phyloP scores from a whole-genome alignment of 2,888 invertebrate species.

The Drosophila stalkeri region DNA sequence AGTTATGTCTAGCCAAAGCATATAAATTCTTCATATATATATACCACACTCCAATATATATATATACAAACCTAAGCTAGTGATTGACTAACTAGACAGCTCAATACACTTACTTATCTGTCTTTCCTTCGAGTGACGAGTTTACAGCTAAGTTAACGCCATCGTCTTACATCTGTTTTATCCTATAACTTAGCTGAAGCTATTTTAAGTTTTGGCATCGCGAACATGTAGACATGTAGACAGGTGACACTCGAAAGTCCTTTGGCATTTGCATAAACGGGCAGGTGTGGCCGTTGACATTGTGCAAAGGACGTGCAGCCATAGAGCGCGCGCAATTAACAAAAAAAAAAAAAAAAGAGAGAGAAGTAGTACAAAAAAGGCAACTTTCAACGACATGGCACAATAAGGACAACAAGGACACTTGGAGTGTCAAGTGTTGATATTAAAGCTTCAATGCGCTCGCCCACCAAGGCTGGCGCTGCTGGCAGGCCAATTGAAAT shows the following conservation, averaged over 20 bases:
- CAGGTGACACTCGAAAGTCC: slow-evolving; percentile 6
- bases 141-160: not conserved
- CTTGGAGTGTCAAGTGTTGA: slow-evolving; percentile 63
- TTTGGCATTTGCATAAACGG: slow-evolving; percentile 40
- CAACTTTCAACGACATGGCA: slow-evolving; percentile 30
- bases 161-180: not conserved
- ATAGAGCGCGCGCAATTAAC: slow-evolving; percentile 51
- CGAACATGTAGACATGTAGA: not conserved
- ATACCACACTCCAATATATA: no score
- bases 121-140: not conserved
- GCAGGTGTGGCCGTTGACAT: slow-evolving; percentile 10
- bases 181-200: not conserved
- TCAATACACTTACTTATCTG: not conserved
- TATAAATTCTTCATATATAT: no score
- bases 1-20: no score
- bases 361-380: not conserved
- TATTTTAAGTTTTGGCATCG: not conserved
- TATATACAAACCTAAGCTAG: not conserved
- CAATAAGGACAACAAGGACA: slow-evolving; percentile 37
- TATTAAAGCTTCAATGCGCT: slow-evolving; percentile 61
- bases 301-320: slow-evolving; percentile 14
- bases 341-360: not conserved
- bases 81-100: not conserved
- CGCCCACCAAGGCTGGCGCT: slow-evolving; percentile 4
- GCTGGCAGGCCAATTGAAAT: slow-evolving; percentile 38